These are phyloP conservation scores for Caenorhabditis imperialis DNA, from an alignment of 2,888 invertebrate genomes.

Conservation along the genomic window DNA sequence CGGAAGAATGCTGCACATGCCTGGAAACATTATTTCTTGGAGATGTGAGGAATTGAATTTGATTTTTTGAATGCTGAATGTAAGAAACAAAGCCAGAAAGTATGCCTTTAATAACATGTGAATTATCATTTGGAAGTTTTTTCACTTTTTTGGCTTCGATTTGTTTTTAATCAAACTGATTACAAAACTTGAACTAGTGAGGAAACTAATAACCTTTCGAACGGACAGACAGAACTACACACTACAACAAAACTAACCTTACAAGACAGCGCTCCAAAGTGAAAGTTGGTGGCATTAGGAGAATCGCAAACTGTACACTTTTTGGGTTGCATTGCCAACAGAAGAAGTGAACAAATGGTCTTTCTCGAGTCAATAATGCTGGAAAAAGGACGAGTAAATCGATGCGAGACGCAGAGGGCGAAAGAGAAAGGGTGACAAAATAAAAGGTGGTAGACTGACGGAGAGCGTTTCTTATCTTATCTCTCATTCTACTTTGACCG, in stretches of 20 bases:
- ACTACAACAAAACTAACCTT: conserved; percentile 47
- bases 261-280: conserved; percentile 52
- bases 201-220: too few relatives aligned
- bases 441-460: not conserved
- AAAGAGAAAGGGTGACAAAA: not conserved
- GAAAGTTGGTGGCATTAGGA: conserved; percentile 44
- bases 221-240: too few relatives aligned
- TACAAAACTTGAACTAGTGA: not conserved
- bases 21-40: conserved; percentile 13
- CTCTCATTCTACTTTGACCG: too few relatives aligned
- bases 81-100: not conserved
- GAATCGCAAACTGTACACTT: conserved; percentile 45
- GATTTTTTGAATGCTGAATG: too few relatives aligned
- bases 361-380: not conserved
- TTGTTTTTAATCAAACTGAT: not conserved
- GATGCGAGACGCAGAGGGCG: not conserved
- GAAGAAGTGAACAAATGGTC: too few relatives aligned
- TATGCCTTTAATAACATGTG: not conserved
- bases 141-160: not conserved
- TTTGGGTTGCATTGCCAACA: conserved; percentile 3
- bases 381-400: not conserved
- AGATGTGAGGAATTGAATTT: too few relatives aligned
- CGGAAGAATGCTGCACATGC: conserved; percentile 56
- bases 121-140: too few relatives aligned
- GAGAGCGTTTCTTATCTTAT: not conserved